Evolutionary conservation across 2,797 vertebrate genomes (phyloP).

Genomic region (Acipenser ruthenus): DNA sequence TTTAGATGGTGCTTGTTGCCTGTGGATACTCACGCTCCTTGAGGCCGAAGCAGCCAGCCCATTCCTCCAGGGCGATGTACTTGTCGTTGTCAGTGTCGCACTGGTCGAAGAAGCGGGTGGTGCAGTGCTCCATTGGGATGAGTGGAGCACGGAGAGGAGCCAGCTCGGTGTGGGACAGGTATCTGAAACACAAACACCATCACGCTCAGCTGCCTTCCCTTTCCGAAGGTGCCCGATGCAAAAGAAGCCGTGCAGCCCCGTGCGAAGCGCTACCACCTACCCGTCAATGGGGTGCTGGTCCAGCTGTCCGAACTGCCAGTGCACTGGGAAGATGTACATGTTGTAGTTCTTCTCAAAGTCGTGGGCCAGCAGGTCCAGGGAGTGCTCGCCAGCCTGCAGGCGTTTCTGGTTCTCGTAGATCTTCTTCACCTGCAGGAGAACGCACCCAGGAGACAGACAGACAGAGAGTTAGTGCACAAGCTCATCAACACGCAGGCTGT

Average conservation of each 20-base stretch:
- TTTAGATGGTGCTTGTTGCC: background rate
- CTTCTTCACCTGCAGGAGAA: constrained; percentile 80
- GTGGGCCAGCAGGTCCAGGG: constrained; percentile 84
- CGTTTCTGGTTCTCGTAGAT: constrained; percentile 95
- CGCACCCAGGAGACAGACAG: background rate
- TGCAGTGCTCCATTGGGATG: constrained; percentile 99
- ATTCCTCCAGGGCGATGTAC: constrained; percentile 94
- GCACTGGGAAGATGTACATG: constrained; percentile 98
- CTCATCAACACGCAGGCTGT: too few relatives aligned
- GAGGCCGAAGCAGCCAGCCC: constrained; percentile 92
- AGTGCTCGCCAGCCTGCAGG: constrained; percentile 83
- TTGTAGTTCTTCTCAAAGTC: constrained; percentile 99
- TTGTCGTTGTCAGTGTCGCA: constrained; percentile 91
- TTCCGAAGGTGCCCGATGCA: background rate
- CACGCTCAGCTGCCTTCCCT: background rate
- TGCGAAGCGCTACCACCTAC: constrained; percentile 48
- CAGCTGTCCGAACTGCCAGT: constrained; percentile 97
- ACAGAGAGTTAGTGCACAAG: background rate
- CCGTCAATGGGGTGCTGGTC: constrained; percentile 90
- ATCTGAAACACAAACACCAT: constrained; percentile 48
- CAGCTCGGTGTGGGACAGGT: constrained; percentile 94
- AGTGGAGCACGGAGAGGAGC: constrained; percentile 90
- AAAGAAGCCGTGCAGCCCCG: too few relatives aligned
- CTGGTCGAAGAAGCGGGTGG: constrained; percentile 89
- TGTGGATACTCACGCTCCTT: constrained; percentile 79